Evolutionary conservation across 1,140 invertebrate genomes (phyloP), one percentile per base, ranked within the genome.

Genomic region (Nixonia krombeini): DNA sequence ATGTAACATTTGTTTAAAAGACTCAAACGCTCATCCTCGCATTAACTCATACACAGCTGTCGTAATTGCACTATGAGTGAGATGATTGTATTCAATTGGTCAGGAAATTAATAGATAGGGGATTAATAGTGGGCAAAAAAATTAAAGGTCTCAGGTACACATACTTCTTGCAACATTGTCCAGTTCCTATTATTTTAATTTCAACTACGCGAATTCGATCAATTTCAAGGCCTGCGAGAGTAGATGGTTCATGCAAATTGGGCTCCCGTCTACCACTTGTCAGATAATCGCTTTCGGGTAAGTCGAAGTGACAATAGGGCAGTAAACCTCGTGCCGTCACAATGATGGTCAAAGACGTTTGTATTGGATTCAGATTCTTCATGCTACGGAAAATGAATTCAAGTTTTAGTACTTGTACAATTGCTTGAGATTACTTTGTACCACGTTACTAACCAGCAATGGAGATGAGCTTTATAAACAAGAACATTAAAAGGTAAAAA

Each of bases 281-380:
- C 23, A 87, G 59, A 72, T 88, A 87, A 70, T 87, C 84, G 44
- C 83, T 87, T 45, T 87, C 82, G 51, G 85, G 79, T 17, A 87
- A 76, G 53, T 87, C 86, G 38, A 88, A 81, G 55, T 88, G 86
- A 52, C 84, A 86, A 62, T 87, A 88, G 0, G 87, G 86, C 2
- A 88, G 74, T 26, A 88, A 59, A 21, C 87, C 86, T 58, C 51
- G 74, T 44, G 55, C 81, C 7, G 33, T 49, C 6, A 80, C 17
- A 0, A 47, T 28, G 9, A 83, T 82, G 4, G 40, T 44, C 16
- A 74, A 46, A n/a, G 45, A 31, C 6, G 25, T 0, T 25, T 50
- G 38, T 0, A 68, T n/a, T 4, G 79, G 78, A 45, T 78, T 38
- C 0, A 77, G 63, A 70, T 82, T 80, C 23, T 78, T 70, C 1